Evolutionary conservation across 2,113 vertebrate species (phyloP).

Genomic region (Pterophyllum scalare): DNA sequence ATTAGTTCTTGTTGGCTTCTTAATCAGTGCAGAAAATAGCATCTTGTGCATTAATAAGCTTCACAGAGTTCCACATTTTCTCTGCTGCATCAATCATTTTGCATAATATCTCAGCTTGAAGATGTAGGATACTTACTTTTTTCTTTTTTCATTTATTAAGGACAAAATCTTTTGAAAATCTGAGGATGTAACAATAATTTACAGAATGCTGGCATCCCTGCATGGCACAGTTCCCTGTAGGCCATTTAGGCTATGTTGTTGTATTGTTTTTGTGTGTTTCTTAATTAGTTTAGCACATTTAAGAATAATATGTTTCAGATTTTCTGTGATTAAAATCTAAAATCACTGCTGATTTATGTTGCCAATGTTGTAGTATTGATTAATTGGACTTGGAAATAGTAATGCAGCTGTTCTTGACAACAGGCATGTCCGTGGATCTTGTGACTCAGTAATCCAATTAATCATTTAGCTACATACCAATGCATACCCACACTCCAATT

Average conservation of each 20-base stretch:
- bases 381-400: slow-evolving; percentile 15
- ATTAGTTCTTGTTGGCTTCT: neutral
- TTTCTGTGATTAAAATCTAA: neutral
- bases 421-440: slow-evolving; percentile 57
- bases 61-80: neutral
- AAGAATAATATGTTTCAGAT: neutral
- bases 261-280: neutral
- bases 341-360: neutral
- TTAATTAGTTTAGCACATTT: neutral
- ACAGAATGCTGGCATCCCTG: neutral
- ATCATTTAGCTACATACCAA: slow-evolving; percentile 65
- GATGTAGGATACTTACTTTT: neutral
- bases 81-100: neutral
- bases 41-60: slow-evolving; percentile 3
- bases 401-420: slow-evolving; percentile 40
- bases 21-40: neutral
- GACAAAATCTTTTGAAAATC: neutral
- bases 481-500: slow-evolving; percentile 46
- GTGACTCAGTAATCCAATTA: slow-evolving; percentile 79
- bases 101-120: neutral
- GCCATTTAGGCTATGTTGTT: neutral
- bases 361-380: slow-evolving; percentile 40
- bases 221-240: neutral
- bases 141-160: neutral
- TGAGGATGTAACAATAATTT: neutral